Percentiles rank a stretch among this genome's conserved stretches.
Evolutionary conservation across 2,888 invertebrate genomes (phyloP).

Genomic region (Agonum fuliginosum): DNA sequence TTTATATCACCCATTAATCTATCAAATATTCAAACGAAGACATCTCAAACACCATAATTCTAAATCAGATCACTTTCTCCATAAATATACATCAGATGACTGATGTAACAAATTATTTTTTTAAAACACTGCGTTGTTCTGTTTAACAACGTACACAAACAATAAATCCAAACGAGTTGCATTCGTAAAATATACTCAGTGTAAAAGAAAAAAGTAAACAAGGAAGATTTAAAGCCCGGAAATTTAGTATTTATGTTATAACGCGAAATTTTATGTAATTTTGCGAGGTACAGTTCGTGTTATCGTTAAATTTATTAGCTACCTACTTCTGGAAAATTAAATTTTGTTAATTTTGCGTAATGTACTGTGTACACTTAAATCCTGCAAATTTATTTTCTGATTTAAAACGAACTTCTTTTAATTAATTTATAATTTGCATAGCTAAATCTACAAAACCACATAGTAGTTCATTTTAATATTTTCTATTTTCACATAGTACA

Average conservation of each 20-base stretch:
- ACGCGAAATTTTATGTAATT: constrained; percentile 2
- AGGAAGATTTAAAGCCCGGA: constrained; percentile 7
- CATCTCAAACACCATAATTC: neutral
- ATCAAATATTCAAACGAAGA: constrained; percentile 38
- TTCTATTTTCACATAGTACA: too few relatives aligned
- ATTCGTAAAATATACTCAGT: neutral
- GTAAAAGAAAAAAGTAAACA: constrained; percentile 13
- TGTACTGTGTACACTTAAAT: constrained; percentile 24
- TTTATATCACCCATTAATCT: constrained; percentile 23
- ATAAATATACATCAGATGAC: constrained; percentile 10
- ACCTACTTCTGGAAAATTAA: constrained; percentile 24
- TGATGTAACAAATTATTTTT: constrained; percentile 18
- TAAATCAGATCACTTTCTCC: constrained; percentile 27
- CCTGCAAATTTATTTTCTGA: too few relatives aligned
- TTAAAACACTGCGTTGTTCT: neutral
- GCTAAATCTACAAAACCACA: too few relatives aligned
- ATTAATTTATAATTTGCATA: too few relatives aligned
- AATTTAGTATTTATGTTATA: neutral
- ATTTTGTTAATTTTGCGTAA: constrained; percentile 28
- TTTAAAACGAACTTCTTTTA: too few relatives aligned
- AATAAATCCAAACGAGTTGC: constrained; percentile 8
- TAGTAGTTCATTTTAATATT: too few relatives aligned
- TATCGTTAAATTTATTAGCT: constrained; percentile 16
- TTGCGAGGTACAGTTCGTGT: neutral
- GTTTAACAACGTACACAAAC: constrained; percentile 16